Conservation (phyloP, 2,797 vertebrate genomes). For the Eulemur rubriventer region DNA sequence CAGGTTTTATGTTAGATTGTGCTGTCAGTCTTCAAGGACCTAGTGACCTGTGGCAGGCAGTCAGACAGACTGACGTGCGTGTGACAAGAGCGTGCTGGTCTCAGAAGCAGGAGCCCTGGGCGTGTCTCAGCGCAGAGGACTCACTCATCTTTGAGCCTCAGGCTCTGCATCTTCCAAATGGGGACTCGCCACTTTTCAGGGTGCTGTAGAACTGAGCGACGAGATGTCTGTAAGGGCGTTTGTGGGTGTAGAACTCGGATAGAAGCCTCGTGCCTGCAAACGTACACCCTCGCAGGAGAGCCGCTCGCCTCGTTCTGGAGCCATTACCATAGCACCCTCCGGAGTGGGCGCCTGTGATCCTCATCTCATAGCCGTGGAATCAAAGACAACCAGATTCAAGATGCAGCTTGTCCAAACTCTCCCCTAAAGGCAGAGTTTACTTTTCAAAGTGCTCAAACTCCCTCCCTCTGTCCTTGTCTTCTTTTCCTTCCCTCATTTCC, state of each 20-base stretch:
- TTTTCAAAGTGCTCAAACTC: neutral
- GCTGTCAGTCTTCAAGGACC: neutral
- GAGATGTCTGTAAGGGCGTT: too few relatives aligned
- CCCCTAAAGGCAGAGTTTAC: neutral
- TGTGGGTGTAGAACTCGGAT: neutral
- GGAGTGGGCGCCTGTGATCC: neutral
- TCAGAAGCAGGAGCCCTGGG: neutral
- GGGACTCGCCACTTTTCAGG: neutral
- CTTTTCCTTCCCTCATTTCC: neutral
- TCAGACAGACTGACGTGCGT: rapidly evolving
- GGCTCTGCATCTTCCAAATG: neutral
- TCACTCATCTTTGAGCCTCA: neutral
- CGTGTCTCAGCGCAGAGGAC: neutral
- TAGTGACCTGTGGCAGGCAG: neutral
- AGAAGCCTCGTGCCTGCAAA: neutral
- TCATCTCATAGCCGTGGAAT: neutral
- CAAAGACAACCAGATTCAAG: neutral
- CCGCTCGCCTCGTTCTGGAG: neutral
- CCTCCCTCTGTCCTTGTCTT: neutral
- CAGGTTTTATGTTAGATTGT: neutral
- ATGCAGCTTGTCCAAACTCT: neutral
- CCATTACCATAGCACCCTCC: neutral
- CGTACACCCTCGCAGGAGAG: neutral
- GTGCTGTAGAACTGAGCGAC: neutral
- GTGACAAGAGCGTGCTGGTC: neutral